These are phyloP conservation scores for Ephestia elutella DNA, from an alignment of 1,140 invertebrate species.

Conservation along the genomic window DNA sequence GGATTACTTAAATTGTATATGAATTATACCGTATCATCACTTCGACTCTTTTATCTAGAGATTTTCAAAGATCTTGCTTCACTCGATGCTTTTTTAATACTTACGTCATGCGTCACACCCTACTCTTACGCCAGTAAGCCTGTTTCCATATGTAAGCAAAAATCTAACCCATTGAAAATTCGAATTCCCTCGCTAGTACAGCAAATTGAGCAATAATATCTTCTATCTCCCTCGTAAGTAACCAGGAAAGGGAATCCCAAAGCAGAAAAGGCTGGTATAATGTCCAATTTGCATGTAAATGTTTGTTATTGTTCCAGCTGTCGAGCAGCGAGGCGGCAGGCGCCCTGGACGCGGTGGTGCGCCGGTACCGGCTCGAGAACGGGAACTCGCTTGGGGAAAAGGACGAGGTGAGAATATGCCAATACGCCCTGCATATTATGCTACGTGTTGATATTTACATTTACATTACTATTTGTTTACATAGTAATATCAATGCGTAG, in stretches of 20 bases:
- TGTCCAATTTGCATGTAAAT: slow-evolving; percentile 4
- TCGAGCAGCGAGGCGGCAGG: slow-evolving; percentile 44
- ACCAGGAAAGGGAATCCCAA: neutral
- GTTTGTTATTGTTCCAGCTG: slow-evolving; percentile 35
- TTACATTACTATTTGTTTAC: no score
- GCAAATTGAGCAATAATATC: neutral
- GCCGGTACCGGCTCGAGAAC: slow-evolving; percentile 65
- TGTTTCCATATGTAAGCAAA: no score
- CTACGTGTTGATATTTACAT: neutral
- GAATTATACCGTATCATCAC: no score
- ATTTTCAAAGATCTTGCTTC: no score
- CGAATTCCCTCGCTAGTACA: no score
- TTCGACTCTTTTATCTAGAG: no score
- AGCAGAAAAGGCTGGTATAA: neutral
- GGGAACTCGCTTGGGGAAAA: slow-evolving; percentile 68
- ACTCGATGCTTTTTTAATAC: no score
- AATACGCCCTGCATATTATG: neutral
- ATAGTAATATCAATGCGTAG: no score
- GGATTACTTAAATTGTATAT: no score
- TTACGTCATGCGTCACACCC: no score
- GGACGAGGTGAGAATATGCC: slow-evolving; percentile 47
- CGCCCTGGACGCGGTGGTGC: slow-evolving; percentile 47
- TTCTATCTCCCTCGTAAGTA: neutral
- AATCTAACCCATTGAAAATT: no score
- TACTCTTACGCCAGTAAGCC: no score